These are phyloP conservation scores for Olivierus martensii DNA, from an alignment of 1,140 invertebrate species.

Conservation along the genomic window DNA sequence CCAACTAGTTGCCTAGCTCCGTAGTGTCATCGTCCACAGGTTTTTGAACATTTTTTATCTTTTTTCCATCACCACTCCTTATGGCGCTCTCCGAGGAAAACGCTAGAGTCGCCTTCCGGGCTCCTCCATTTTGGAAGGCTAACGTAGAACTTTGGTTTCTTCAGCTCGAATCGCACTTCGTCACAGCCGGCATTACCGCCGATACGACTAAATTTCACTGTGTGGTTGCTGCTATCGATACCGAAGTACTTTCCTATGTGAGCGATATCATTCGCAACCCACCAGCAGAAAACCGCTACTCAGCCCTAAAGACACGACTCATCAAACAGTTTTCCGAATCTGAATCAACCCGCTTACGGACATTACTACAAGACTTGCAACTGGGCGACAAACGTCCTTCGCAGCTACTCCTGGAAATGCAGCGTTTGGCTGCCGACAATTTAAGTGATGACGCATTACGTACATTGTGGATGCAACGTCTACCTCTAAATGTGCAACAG, in stretches of 20 bases:
- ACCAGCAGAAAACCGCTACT: not conserved
- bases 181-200: constrained; percentile 1
- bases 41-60: too few species aligned
- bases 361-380: too few species aligned
- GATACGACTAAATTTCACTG: constrained; percentile 17
- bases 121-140: constrained; percentile 22
- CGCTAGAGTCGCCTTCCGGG: constrained; percentile 6
- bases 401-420: not conserved
- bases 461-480: not conserved
- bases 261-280: not conserved
- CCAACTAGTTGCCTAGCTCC: too few species aligned
- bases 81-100: too few species aligned
- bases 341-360: too few species aligned
- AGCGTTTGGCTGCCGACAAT: not conserved
- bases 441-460: not conserved
- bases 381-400: too few species aligned
- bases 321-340: not conserved
- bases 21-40: too few species aligned
- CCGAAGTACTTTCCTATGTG: too few species aligned
- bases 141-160: constrained; percentile 22
- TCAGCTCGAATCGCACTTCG: constrained; percentile 23
- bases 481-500: not conserved
- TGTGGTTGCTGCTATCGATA: too few species aligned
- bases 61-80: too few species aligned
- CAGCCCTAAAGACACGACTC: not conserved